Conservation (phyloP, 64 coral and sea anemone species). For the Orbicella faveolata region DNA sequence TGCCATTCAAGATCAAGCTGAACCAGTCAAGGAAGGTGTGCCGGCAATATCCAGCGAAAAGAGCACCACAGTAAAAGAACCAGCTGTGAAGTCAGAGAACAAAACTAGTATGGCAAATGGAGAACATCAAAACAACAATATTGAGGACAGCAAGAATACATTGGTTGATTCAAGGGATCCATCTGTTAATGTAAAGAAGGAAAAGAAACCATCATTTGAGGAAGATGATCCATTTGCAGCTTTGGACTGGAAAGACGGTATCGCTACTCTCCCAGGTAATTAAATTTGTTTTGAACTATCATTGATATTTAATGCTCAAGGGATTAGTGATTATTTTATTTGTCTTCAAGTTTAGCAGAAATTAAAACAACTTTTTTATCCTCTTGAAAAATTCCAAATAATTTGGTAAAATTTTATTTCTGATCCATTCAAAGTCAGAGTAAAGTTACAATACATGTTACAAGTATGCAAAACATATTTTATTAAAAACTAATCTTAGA, state of each 20-base stretch:
- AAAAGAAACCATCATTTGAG: conserved; percentile 18
- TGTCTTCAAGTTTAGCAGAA: too few species aligned
- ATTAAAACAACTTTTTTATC: too few species aligned
- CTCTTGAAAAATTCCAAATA: too few species aligned
- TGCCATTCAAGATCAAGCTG: not conserved
- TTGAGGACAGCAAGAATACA: conserved; percentile 10
- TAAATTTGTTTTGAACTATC: too few species aligned
- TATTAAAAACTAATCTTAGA: too few species aligned
- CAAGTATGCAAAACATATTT: too few species aligned
- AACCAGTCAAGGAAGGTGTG: not conserved
- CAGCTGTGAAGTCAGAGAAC: not conserved
- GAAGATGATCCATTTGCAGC: conserved; percentile 71
- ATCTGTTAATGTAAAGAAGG: not conserved
- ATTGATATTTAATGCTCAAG: too few species aligned
- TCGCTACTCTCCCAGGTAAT: conserved; percentile 86
- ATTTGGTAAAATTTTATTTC: too few species aligned
- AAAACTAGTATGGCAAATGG: not conserved
- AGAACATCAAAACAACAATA: conserved; percentile 11
- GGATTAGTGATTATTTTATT: too few species aligned
- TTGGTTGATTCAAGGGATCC: not conserved
- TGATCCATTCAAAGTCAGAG: too few species aligned
- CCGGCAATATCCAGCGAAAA: not conserved
- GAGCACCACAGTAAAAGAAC: not conserved
- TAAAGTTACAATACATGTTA: too few species aligned
- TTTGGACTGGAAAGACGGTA: conserved; percentile 93